Conservation (phyloP, 1,140 invertebrate genomes). For the Platyura marginata region DNA sequence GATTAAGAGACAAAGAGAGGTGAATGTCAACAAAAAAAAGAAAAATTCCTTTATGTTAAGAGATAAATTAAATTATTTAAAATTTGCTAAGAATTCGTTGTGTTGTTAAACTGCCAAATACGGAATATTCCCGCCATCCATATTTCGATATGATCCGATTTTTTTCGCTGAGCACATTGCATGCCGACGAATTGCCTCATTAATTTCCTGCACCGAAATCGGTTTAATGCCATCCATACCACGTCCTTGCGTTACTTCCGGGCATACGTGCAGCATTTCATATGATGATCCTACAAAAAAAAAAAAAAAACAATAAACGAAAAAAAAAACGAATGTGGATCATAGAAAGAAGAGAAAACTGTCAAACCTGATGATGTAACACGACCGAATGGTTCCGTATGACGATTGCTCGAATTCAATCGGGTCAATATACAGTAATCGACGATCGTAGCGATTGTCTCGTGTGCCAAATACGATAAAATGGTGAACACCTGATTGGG, state of each 20-base stretch:
- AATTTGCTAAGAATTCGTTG: too few relatives aligned
- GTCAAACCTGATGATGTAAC: constrained; percentile 13
- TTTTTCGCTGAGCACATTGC: constrained; percentile 18
- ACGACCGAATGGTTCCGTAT: constrained; percentile 19
- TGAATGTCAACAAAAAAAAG: too few relatives aligned
- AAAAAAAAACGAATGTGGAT: neutral
- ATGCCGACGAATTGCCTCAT: constrained; percentile 21
- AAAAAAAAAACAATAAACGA: neutral
- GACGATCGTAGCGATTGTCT: constrained; percentile 21
- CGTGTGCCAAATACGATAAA: constrained; percentile 20
- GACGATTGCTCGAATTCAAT: constrained; percentile 17
- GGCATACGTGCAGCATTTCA: constrained; percentile 21
- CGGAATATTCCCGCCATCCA: too few relatives aligned
- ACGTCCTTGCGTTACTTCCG: constrained; percentile 21
- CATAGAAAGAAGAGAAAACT: neutral
- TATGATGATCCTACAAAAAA: constrained; percentile 12
- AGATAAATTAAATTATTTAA: too few relatives aligned
- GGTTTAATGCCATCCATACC: constrained; percentile 21
- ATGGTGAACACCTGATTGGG: constrained; percentile 21
- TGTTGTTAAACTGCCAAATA: too few relatives aligned
- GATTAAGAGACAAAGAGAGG: too few relatives aligned
- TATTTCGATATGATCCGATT: constrained; percentile 18
- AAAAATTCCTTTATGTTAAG: too few relatives aligned
- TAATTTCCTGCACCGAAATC: constrained; percentile 21
- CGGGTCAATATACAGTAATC: constrained; percentile 21